These are phyloP conservation scores for Muscina levida DNA, from an alignment of 2,888 invertebrate species.

Conservation along the genomic window DNA sequence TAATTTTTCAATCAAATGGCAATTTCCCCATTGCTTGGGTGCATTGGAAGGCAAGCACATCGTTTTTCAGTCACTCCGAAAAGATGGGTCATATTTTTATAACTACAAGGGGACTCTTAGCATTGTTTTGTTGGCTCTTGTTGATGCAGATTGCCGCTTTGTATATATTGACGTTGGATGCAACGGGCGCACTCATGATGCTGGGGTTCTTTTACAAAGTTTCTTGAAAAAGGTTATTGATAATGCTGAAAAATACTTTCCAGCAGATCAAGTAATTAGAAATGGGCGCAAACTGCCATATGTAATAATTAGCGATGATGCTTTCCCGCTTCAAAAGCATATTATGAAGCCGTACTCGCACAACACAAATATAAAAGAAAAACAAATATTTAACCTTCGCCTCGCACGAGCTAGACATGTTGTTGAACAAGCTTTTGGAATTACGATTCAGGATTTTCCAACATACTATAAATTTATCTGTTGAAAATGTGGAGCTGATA, in stretches of 20 bases:
- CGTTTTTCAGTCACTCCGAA: slow-evolving; percentile 38
- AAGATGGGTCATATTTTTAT: slow-evolving; percentile 49
- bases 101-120: slow-evolving; percentile 60
- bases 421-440: slow-evolving; percentile 42
- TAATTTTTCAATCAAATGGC: slow-evolving; percentile 49
- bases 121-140: slow-evolving; percentile 55
- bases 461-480: slow-evolving; percentile 12
- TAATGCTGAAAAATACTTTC: slow-evolving; percentile 22
- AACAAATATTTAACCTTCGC: slow-evolving; percentile 33
- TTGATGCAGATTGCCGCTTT: slow-evolving; percentile 57
- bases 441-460: slow-evolving; percentile 36
- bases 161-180: slow-evolving; percentile 61
- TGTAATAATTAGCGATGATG: slow-evolving; percentile 59
- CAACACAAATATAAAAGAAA: slow-evolving; percentile 2
- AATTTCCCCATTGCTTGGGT: slow-evolving; percentile 57
- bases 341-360: slow-evolving; percentile 17
- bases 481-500: slow-evolving; percentile 35
- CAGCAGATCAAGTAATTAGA: slow-evolving; percentile 42
- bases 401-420: slow-evolving; percentile 34
- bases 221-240: slow-evolving; percentile 36
- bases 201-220: slow-evolving; percentile 46
- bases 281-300: slow-evolving; percentile 51
- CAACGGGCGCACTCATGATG: slow-evolving; percentile 48
- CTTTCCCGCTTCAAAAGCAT: slow-evolving; percentile 58
- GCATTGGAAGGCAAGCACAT: slow-evolving; percentile 60